Evolutionary conservation across 2,888 invertebrate species (phyloP), one percentile per base, ranked within the genome.

Genomic region (Galerucella calmariensis): DNA sequence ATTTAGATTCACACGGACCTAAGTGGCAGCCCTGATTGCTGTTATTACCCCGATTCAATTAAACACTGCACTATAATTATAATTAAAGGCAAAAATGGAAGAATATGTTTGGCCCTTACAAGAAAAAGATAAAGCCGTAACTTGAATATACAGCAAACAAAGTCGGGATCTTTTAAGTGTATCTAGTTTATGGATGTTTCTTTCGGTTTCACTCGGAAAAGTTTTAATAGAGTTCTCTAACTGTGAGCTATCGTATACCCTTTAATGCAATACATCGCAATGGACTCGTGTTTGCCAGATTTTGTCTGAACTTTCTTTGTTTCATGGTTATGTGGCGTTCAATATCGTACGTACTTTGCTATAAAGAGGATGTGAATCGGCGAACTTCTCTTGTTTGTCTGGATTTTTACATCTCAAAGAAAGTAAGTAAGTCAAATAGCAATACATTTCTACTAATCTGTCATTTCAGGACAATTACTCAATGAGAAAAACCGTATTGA

Each of bases 171-270:
- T 74, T 62, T 61, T 73, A 73, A 76, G 72, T 76, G 68, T 68
- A 65, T 67, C 72, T 69, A 72, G 72, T 75, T 75, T 72, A 72
- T 66, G 72, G 72, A 66, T 61, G 65, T 53, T 69, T 75, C 69
- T 66, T 72, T 63, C 69, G 72, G 69, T 72, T 75, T 75, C 72
- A 66, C 63, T 69, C 65, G 69, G 53, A 58, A 75, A 75, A 75
- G 69, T 75, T 75, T 75, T 69, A 75, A 72, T 72, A 72, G 75
- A 75, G 69, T 75, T 75, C 51, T 58, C 69, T 61, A 74, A 69
- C 66, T 69, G 61, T 69, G 69, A 69, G 61, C 61, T 61, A 66
- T 74, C 56, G 62, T 69, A 66, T 61, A 74, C 66, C 69, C 59
- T 69, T 24, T 69, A 61, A 66, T 74, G 67, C 58, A 63, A 73